A percentile compares a stretch with the other conserved stretches of the same genome.
Evolutionary conservation across 2,888 invertebrate genomes (phyloP).

Genomic region (Sinotaia quadrata): DNA sequence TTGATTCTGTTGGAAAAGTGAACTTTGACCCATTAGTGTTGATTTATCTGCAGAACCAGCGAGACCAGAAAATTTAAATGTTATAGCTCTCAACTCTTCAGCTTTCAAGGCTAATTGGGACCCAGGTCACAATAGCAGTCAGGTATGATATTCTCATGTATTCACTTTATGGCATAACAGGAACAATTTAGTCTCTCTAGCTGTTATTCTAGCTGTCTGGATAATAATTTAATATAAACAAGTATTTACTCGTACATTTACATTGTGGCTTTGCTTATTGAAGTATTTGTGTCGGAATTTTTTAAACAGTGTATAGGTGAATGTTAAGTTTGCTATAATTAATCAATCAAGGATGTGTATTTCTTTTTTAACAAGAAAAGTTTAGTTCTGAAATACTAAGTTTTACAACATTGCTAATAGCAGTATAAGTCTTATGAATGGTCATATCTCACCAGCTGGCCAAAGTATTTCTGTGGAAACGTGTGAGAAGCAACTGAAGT

Average conservation of each 20-base stretch:
- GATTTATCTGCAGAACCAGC: conserved; percentile 47
- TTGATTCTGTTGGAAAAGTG: neutral
- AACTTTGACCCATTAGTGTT: neutral
- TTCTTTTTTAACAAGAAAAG: no score
- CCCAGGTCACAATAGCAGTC: conserved; percentile 30
- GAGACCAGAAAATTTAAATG: conserved; percentile 42
- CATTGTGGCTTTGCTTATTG: neutral
- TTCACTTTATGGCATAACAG: neutral
- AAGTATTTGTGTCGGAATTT: no score
- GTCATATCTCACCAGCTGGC: no score
- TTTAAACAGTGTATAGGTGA: no score
- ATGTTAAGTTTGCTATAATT: no score
- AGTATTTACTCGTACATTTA: neutral
- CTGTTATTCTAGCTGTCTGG: neutral
- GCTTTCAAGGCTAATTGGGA: conserved; percentile 48
- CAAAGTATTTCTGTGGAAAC: no score
- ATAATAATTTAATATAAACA: neutral
- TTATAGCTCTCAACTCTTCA: conserved; percentile 46
- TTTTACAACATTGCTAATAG: no score
- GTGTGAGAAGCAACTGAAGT: no score
- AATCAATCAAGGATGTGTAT: no score
- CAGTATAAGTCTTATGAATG: no score
- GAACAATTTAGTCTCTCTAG: neutral
- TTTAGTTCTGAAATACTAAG: no score
- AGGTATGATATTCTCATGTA: no score